phyloP scores from a whole-genome alignment of 2,113 vertebrate species.

The Saguinus midas region DNA sequence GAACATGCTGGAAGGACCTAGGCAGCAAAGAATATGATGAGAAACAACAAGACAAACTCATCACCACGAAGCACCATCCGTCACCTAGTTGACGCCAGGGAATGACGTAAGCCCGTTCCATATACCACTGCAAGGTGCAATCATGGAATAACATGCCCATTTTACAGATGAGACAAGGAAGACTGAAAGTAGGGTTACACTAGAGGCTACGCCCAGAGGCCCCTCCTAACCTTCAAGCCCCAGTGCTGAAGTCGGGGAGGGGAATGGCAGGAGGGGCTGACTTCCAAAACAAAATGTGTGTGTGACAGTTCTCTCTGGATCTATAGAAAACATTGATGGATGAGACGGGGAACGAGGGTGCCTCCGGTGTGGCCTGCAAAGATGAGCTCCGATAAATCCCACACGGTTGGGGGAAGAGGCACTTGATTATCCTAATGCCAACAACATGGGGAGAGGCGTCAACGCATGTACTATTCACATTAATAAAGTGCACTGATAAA shows the following conservation, averaged over 20 bases:
- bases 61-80: background rate
- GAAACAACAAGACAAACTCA: background rate
- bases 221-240: background rate
- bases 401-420: background rate
- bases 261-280: background rate
- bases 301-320: background rate
- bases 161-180: background rate
- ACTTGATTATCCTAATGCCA: fast-evolving
- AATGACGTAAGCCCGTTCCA: background rate
- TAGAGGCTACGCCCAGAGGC: no score
- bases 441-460: fast-evolving
- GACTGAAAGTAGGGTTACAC: no score
- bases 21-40: background rate
- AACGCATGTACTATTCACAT: fast-evolving
- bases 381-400: background rate
- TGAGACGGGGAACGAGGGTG: fast-evolving
- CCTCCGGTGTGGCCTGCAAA: background rate
- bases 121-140: background rate
- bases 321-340: fast-evolving
- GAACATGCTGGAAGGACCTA: no score
- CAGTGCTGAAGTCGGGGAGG: no score
- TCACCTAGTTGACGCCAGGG: background rate
- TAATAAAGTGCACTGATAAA: background rate
- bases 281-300: background rate
- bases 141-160: background rate